phyloP scores from a whole-genome alignment of 2,888 invertebrate species.

The Campoplex nolae region DNA sequence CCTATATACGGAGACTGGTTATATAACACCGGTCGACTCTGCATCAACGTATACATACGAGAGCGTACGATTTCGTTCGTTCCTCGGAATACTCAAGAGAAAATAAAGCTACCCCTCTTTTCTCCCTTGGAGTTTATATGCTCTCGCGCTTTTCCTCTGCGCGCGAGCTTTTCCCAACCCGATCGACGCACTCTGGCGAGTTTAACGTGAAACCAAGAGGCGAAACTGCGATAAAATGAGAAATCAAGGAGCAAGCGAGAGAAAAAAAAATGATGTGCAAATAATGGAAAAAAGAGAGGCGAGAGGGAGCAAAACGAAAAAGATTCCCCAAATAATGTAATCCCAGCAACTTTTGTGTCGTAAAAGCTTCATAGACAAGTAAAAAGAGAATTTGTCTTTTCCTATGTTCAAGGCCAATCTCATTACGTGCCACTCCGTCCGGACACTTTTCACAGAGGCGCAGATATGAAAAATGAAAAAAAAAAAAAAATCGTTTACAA shows the following conservation, averaged over 20 bases:
- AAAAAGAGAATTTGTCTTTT: background rate
- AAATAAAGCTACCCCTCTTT: background rate
- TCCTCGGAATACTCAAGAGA: background rate
- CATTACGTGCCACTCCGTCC: background rate
- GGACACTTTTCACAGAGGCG: background rate
- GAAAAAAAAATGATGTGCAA: background rate
- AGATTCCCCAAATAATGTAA: background rate
- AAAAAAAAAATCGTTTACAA: background rate
- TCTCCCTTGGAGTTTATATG: slow-evolving; percentile 11
- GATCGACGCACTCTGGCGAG: slow-evolving; percentile 50
- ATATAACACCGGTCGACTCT: slow-evolving; percentile 29
- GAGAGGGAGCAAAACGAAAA: background rate
- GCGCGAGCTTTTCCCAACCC: slow-evolving; percentile 16
- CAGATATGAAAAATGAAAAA: background rate
- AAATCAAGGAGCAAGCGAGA: slow-evolving; percentile 15
- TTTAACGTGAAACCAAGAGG: slow-evolving; percentile 26
- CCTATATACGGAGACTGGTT: slow-evolving; percentile 4
- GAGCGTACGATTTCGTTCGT: slow-evolving; percentile 41
- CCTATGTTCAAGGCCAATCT: slow-evolving; percentile 5
- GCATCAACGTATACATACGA: slow-evolving; percentile 24
- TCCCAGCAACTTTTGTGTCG: background rate
- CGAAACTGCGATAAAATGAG: slow-evolving; percentile 1
- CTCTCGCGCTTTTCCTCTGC: slow-evolving; percentile 17
- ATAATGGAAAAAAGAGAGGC: background rate
- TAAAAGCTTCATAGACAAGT: background rate